These are phyloP conservation scores for Colletes gigas DNA, from an alignment of 1,140 invertebrate genomes.

Conservation along the genomic window DNA sequence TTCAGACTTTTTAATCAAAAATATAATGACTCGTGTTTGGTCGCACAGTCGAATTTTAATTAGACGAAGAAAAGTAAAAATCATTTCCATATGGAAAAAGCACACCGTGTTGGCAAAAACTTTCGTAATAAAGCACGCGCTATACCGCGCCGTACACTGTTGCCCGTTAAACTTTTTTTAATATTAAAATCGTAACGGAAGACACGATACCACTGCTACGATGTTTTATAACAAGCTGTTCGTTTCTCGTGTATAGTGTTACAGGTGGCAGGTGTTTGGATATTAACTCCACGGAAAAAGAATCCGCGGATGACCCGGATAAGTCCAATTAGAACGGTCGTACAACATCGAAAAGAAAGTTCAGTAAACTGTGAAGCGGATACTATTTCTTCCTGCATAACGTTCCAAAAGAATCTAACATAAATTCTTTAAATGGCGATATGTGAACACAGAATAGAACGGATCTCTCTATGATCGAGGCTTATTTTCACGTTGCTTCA, in stretches of 20 bases:
- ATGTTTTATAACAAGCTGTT: neutral
- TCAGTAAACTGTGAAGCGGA: neutral
- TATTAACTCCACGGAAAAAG: conserved; percentile 1
- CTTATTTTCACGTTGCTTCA: neutral
- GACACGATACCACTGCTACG: neutral
- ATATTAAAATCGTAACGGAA: conserved; percentile 13
- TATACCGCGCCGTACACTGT: neutral
- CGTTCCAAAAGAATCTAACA: too few relatives aligned
- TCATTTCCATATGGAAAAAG: neutral
- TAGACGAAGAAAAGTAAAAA: neutral
- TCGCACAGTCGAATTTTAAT: neutral
- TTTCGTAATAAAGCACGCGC: conserved; percentile 15
- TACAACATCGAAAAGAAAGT: neutral
- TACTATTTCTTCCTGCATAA: neutral
- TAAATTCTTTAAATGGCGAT: too few relatives aligned
- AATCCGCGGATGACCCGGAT: conserved; percentile 11
- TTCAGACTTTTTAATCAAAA: too few relatives aligned
- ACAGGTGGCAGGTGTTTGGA: neutral
- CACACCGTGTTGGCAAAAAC: neutral
- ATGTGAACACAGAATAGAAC: too few relatives aligned
- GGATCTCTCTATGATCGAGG: neutral
- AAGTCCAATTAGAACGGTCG: neutral
- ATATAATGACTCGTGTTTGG: too few relatives aligned
- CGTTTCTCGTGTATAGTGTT: too few relatives aligned
- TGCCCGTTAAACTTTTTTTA: conserved; percentile 2